A percentile compares a stretch with the other conserved stretches of the same genome.
These are phyloP conservation scores for Bombycilla garrulus DNA, from an alignment of 2,113 vertebrate species.

Conservation along the genomic window DNA sequence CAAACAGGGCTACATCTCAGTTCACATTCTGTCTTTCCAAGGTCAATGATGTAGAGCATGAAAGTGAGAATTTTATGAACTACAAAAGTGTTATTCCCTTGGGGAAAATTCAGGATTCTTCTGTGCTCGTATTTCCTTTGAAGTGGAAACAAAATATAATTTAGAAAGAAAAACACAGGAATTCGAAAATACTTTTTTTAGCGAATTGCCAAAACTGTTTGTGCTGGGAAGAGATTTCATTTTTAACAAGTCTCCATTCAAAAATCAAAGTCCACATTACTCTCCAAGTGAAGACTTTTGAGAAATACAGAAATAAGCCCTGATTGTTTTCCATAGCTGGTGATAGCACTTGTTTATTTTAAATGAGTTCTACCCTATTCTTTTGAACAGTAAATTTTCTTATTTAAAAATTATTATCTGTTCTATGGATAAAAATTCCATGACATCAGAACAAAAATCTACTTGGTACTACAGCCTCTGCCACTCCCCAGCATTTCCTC, in stretches of 20 bases:
- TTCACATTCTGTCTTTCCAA: background rate
- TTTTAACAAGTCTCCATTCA: conserved; percentile 20
- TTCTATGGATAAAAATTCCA: background rate
- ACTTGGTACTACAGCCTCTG: background rate
- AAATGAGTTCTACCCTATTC: background rate
- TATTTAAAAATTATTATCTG: background rate
- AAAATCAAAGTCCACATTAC: background rate
- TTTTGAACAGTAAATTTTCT: background rate
- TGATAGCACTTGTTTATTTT: background rate
- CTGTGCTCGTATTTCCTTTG: conserved; percentile 1
- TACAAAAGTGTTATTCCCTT: conserved; percentile 4
- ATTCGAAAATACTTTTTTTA: conserved; percentile 32
- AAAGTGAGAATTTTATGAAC: conserved; percentile 46
- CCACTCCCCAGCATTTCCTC: background rate
- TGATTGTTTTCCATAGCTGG: background rate
- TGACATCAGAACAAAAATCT: background rate
- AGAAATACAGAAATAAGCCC: background rate
- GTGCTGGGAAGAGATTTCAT: conserved; percentile 10
- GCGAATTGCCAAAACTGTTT: conserved; percentile 20
- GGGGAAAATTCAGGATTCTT: background rate
- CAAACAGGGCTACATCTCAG: background rate
- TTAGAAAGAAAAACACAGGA: conserved; percentile 38
- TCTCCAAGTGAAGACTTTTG: background rate
- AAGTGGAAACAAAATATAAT: conserved; percentile 41
- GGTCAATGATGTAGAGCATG: background rate